Evolutionary conservation across 2,113 vertebrate species (phyloP).

Genomic region (Varanus salvator): DNA sequence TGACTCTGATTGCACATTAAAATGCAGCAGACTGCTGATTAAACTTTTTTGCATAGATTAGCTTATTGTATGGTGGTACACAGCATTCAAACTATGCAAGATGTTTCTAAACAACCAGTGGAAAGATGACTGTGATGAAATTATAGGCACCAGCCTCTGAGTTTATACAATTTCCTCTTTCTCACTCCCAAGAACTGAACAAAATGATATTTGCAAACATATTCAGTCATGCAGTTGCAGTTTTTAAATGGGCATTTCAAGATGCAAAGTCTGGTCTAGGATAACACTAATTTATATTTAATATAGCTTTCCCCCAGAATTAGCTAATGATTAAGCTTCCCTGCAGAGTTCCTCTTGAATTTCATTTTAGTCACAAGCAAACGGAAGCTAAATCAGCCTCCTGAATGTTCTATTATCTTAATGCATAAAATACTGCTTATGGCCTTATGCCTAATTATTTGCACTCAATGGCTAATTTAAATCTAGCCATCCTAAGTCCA

Average conservation of each 20-base stretch:
- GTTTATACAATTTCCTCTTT: not conserved
- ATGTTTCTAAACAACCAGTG: not conserved
- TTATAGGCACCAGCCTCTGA: not conserved
- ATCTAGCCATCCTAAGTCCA: not conserved
- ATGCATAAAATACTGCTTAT: not conserved
- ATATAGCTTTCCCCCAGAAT: slow-evolving; percentile 40
- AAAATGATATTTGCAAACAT: slow-evolving; percentile 17
- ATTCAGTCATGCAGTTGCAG: slow-evolving; percentile 33
- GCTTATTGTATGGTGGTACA: not conserved
- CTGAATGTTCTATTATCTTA: slow-evolving; percentile 37
- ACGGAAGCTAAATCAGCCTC: slow-evolving; percentile 15
- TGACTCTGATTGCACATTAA: slow-evolving; percentile 14
- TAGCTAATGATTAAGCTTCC: slow-evolving; percentile 40
- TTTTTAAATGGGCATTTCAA: slow-evolving; percentile 62
- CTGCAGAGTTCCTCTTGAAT: slow-evolving; percentile 30
- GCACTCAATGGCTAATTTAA: not conserved
- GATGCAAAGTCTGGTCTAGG: slow-evolving; percentile 25
- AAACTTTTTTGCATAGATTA: slow-evolving; percentile 20
- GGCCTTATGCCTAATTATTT: not conserved
- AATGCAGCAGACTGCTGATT: not conserved
- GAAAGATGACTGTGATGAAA: not conserved
- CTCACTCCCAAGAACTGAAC: not conserved
- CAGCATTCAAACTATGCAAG: not conserved
- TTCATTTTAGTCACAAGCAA: slow-evolving; percentile 37
- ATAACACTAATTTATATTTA: slow-evolving; percentile 31